These are phyloP conservation scores for Trachymyrmex septentrionalis DNA, from an alignment of 1,140 invertebrate species.

Conservation along the genomic window DNA sequence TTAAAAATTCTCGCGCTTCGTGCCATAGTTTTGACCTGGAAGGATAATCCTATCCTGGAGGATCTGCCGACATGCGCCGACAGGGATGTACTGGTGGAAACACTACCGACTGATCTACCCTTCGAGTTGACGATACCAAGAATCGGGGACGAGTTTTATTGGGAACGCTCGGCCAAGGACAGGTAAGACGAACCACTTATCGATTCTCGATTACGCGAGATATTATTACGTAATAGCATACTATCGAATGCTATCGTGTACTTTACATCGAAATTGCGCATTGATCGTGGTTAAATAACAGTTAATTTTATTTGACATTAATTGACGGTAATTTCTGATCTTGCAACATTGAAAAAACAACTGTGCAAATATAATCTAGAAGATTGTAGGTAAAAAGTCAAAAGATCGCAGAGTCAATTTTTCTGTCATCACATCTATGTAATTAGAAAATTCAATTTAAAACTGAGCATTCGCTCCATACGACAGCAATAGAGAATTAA, in stretches of 20 bases:
- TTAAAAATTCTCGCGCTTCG: constrained; percentile 78
- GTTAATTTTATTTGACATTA: neutral
- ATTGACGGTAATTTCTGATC: neutral
- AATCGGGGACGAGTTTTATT: constrained; percentile 82
- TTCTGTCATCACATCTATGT: no score
- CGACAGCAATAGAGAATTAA: no score
- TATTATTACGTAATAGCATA: neutral
- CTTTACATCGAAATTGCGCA: neutral
- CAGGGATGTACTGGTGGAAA: constrained; percentile 80
- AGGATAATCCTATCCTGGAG: constrained; percentile 78
- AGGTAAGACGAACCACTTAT: constrained; percentile 68
- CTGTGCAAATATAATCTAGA: no score
- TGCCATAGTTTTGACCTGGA: constrained; percentile 77
- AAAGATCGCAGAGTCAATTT: no score
- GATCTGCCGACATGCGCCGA: constrained; percentile 79
- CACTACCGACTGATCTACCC: constrained; percentile 81
- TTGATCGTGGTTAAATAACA: neutral
- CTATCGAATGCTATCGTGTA: neutral
- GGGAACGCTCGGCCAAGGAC: constrained; percentile 80
- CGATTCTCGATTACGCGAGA: constrained; percentile 18
- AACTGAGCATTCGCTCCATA: no score
- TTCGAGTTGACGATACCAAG: constrained; percentile 79
- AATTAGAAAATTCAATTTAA: no score
- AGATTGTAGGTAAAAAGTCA: no score
- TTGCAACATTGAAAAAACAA: no score